Conservation (phyloP, 1,140 invertebrate genomes). For the Ceratitis capitata region DNA sequence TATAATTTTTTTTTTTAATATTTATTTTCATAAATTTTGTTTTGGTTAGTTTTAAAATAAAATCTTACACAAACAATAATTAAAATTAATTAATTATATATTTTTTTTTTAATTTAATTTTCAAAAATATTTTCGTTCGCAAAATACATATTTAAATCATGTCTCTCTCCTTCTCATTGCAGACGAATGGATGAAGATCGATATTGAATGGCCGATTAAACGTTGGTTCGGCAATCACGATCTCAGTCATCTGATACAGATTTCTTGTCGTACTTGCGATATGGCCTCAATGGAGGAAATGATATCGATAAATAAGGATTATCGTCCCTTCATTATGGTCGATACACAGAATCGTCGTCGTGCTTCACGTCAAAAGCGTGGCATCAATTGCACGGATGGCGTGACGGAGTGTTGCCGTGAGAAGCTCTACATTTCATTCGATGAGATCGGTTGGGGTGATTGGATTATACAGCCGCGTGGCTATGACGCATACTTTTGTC, state of each 20-base stretch:
- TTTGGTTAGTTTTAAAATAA: too few species aligned
- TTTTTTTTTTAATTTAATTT: not conserved
- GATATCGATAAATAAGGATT: constrained; percentile 71
- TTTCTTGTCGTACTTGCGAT: constrained; percentile 80
- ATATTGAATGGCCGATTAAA: constrained; percentile 76
- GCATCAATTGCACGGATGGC: constrained; percentile 75
- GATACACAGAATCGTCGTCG: constrained; percentile 71
- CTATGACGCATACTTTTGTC: constrained; percentile 87
- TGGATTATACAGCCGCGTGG: constrained; percentile 85
- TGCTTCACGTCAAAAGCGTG: constrained; percentile 71
- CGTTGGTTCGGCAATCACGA: constrained; percentile 77
- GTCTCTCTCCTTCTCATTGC: constrained; percentile 50
- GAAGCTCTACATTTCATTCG: constrained; percentile 82
- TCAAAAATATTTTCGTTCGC: too few species aligned
- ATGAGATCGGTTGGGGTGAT: constrained; percentile 86
- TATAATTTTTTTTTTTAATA: not conserved
- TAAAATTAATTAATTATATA: not conserved
- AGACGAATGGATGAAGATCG: constrained; percentile 84
- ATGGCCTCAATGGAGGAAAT: constrained; percentile 63
- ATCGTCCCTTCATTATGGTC: constrained; percentile 78
- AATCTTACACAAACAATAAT: not conserved
- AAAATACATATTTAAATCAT: too few species aligned
- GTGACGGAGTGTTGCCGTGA: constrained; percentile 85
- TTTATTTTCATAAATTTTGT: not conserved
- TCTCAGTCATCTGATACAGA: constrained; percentile 75